Evolutionary conservation across 1,140 invertebrate species (phyloP).

Genomic region (Diprion similis): DNA sequence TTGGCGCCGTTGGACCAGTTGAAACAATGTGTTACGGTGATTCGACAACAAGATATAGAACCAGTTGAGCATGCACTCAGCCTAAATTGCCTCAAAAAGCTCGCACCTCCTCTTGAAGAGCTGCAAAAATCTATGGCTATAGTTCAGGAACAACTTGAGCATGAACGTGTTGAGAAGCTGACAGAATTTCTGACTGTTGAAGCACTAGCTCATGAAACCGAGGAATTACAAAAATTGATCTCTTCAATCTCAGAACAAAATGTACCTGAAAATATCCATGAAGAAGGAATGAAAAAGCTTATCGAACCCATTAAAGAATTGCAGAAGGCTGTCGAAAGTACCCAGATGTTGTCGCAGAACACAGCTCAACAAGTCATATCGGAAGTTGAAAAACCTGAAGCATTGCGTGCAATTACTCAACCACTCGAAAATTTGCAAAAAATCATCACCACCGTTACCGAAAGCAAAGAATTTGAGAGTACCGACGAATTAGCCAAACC

Average conservation of each 20-base stretch:
- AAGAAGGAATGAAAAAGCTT: conserved; percentile 46
- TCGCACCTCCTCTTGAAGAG: conserved; percentile 50
- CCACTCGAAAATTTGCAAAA: conserved; percentile 32
- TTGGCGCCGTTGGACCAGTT: no score
- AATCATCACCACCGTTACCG: conserved; percentile 43
- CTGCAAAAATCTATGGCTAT: conserved; percentile 49
- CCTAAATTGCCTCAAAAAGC: conserved; percentile 34
- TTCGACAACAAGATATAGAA: no score
- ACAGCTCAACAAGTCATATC: conserved; percentile 51
- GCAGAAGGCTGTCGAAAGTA: conserved; percentile 53
- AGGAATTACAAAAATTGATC: conserved; percentile 34
- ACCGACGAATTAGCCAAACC: not conserved
- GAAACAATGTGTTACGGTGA: no score
- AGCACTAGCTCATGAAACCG: conserved; percentile 45
- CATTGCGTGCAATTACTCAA: not conserved
- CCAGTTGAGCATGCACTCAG: no score
- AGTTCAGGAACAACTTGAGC: conserved; percentile 58
- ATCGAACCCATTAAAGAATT: conserved; percentile 54
- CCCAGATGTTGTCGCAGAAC: conserved; percentile 54
- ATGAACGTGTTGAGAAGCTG: conserved; percentile 59
- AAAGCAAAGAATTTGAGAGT: conserved; percentile 25
- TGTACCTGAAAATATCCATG: conserved; percentile 27
- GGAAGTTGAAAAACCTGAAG: conserved; percentile 39
- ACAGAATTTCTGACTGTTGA: conserved; percentile 57
- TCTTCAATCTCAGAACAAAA: conserved; percentile 16